Evolutionary conservation across 1,140 invertebrate genomes (phyloP).

Genomic region (Neodiprion fabricii): DNA sequence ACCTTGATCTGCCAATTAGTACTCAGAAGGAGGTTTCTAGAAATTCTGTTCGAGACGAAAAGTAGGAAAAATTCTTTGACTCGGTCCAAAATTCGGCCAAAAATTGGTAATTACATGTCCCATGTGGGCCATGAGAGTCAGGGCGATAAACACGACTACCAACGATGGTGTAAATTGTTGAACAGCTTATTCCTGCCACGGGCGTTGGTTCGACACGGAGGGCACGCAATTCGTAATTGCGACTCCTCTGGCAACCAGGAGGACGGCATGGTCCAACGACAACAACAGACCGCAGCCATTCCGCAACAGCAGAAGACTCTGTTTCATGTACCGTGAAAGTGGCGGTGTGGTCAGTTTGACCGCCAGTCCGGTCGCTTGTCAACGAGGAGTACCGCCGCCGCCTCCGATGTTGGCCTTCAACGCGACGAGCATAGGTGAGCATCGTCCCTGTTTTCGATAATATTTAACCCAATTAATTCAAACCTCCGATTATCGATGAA

Average conservation of each 20-base stretch:
- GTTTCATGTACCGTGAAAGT: conserved; percentile 65
- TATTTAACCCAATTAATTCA: not conserved
- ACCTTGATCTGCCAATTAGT: no score
- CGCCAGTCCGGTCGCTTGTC: conserved; percentile 62
- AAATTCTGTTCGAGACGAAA: no score
- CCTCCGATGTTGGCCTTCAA: conserved; percentile 63
- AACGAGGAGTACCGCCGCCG: conserved; percentile 57
- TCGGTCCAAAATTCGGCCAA: no score
- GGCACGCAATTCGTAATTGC: conserved; percentile 79
- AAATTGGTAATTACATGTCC: no score
- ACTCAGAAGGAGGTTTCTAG: no score
- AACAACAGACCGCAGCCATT: conserved; percentile 52
- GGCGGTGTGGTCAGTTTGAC: conserved; percentile 62
- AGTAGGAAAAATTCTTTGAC: no score
- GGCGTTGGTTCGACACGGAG: conserved; percentile 75
- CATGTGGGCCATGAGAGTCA: no score
- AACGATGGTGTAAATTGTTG: no score
- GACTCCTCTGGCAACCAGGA: conserved; percentile 67
- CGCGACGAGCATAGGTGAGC: conserved; percentile 64
- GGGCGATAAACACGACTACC: no score
- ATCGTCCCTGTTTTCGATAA: not conserved
- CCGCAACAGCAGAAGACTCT: conserved; percentile 61
- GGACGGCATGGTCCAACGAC: conserved; percentile 50
- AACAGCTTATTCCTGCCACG: conserved; percentile 85
- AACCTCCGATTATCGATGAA: no score